Evolutionary conservation across 2,888 invertebrate species (phyloP).

Genomic region (Napeogenes sylphis): DNA sequence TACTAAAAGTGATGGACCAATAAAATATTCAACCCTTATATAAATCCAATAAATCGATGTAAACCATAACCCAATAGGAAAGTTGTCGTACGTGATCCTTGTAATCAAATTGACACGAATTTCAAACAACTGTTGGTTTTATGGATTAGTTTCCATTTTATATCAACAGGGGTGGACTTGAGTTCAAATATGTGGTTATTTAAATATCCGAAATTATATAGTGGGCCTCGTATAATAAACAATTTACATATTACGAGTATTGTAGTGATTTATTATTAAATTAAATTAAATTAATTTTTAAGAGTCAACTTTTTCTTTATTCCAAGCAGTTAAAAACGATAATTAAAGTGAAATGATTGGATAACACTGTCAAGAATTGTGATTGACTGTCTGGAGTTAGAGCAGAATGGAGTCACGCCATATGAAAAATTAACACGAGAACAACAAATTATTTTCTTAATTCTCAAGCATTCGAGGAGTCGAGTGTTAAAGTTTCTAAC

Average conservation of each 20-base stretch:
- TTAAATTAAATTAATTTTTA: no score
- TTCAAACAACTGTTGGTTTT: slow-evolving; percentile 1
- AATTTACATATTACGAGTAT: not conserved
- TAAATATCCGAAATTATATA: not conserved
- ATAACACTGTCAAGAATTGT: no score
- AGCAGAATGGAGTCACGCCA: no score
- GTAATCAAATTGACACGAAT: slow-evolving; percentile 3
- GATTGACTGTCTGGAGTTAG: no score
- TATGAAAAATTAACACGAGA: no score
- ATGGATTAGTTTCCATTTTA: not conserved
- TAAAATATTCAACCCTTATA: not conserved
- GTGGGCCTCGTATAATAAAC: not conserved
- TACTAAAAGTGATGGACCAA: not conserved
- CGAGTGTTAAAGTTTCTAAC: not conserved
- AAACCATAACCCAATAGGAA: not conserved
- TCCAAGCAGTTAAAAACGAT: no score
- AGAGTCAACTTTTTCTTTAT: no score
- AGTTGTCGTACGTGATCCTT: slow-evolving; percentile 5
- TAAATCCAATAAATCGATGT: not conserved
- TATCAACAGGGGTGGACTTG: not conserved
- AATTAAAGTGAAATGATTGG: no score
- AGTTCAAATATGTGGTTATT: not conserved
- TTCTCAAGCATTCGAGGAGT: no score
- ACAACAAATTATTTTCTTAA: no score
- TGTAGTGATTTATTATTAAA: no score